Evolutionary conservation across 1,140 invertebrate genomes (phyloP).

Genomic region (Drosophila oshimai): DNA sequence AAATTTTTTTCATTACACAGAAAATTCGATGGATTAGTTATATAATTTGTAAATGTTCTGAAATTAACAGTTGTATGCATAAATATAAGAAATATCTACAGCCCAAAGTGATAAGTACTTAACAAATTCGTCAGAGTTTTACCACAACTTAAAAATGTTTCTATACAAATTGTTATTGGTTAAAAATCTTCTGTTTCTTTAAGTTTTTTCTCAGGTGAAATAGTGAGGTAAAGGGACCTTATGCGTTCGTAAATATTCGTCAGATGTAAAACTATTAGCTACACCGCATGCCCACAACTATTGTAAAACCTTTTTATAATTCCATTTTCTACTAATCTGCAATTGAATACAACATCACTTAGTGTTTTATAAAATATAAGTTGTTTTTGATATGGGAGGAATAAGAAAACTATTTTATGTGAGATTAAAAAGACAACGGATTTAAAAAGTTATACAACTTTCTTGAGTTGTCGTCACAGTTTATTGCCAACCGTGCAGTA

Average conservation of each 20-base stretch:
- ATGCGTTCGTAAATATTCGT: conserved; percentile 40
- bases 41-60: too few relatives aligned
- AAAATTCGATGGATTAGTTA: too few relatives aligned
- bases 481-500: too few relatives aligned
- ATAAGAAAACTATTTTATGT: neutral
- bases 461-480: too few relatives aligned
- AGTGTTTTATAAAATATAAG: neutral
- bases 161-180: too few relatives aligned
- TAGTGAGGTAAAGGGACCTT: conserved; percentile 20
- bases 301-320: conserved; percentile 50
- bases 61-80: too few relatives aligned
- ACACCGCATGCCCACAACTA: conserved; percentile 10
- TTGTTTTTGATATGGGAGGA: neutral
- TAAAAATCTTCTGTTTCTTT: neutral
- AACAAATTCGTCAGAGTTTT: too few relatives aligned
- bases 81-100: too few relatives aligned
- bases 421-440: too few relatives aligned
- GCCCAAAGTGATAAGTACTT: too few relatives aligned
- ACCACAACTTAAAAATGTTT: too few relatives aligned
- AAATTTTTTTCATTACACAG: too few relatives aligned
- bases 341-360: conserved; percentile 42
- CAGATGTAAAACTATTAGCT: conserved; percentile 54
- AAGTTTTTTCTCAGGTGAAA: neutral
- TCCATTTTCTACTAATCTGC: conserved; percentile 46
- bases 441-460: neutral